A percentile compares a stretch with the other conserved stretches of the same genome.
These are phyloP conservation scores for Formicarius rufipectus DNA, from an alignment of 2,113 vertebrate species.

Conservation along the genomic window DNA sequence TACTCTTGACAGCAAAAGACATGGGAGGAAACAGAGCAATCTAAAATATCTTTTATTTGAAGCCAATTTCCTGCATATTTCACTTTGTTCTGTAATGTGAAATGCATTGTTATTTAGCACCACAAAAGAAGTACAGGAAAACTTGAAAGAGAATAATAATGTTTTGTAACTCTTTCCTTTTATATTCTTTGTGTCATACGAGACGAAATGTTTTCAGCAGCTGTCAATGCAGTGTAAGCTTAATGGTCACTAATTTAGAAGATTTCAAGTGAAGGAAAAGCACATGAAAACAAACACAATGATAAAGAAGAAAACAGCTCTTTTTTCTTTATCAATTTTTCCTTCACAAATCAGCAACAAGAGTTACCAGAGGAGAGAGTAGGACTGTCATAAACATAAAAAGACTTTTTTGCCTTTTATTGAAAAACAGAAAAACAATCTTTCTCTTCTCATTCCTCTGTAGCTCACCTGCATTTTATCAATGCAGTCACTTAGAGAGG, in stretches of 20 bases:
- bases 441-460: background rate
- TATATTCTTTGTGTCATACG: background rate
- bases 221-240: background rate
- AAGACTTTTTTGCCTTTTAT: background rate
- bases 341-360: background rate
- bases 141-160: background rate
- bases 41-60: background rate
- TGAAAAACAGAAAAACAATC: rapidly evolving
- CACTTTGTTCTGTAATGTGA: background rate
- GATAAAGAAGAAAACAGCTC: background rate
- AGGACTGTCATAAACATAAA: background rate
- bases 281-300: background rate
- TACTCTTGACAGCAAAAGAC: background rate
- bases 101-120: background rate
- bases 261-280: background rate
- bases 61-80: background rate
- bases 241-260: background rate
- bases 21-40: background rate
- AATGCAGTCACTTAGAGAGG: background rate
- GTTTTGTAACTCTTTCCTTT: background rate
- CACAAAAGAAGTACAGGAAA: background rate
- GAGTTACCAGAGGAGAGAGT: background rate
- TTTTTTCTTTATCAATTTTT: background rate
- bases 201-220: background rate
- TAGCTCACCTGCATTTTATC: background rate